Base-by-base conservation (phyloP, 2,797 vertebrate species). In the Lacerta agilis region DNA sequence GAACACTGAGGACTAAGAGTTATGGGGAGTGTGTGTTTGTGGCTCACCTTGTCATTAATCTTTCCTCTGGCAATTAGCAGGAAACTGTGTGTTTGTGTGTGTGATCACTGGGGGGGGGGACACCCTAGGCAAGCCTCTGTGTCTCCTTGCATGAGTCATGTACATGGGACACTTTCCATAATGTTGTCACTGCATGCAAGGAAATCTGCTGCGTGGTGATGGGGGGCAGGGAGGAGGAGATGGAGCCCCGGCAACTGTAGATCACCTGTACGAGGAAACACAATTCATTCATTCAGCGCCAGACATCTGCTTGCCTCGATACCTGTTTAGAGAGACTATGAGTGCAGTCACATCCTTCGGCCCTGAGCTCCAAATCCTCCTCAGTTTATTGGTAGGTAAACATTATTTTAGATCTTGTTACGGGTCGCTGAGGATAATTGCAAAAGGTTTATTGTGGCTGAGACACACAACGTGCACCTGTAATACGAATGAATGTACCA, bases 311-410 rank as follows among this genome's bases (percentile, higher is more conserved):
- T 88, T 88, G 93, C 87, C 64, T 91, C 90, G 2, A 82, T 90
- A 75, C 55, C 1, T 3, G 0, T 33, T 86, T 61, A 18, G 83
- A 17, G 79, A 80, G 66, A 87, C 17, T 88, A 93, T 95, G 94
- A 83, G 89, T 92, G 20, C 87, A 82, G 61, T 81, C 83, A 94
- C 91, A 92, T 83, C 80, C 88, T 45, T 92, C 75, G 41, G 83
- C 69, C 80, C 87, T 82, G 55, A 82, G 89, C 82, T 94, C 73
- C 82, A 71, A 82, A 91, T 84, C 86, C 79, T 95, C 88, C 71
- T 94, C 82, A 89, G 36, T 90, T 94, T 95, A 45, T 83, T 95
- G 94, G 96, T 96, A 95, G 93, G 95, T 93, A 83, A 77, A 17
- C 77, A 90, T 61, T 4, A 9, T 77, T 33, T 45, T 55, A 83